Conservation (phyloP, 2,113 vertebrate genomes). For the Pelusios castaneus region DNA sequence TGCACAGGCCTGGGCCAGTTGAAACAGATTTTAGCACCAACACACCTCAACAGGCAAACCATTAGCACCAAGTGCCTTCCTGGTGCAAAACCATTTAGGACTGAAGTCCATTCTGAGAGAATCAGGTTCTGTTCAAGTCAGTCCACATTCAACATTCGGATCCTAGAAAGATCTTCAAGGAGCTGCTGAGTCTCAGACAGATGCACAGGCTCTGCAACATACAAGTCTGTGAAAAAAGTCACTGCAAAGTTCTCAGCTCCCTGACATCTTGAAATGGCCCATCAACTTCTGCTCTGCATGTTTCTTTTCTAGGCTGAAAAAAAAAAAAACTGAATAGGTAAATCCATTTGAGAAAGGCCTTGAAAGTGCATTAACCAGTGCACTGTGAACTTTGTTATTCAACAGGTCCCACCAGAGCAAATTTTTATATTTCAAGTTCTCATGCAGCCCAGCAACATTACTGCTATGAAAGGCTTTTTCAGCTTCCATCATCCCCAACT, state of each 20-base stretch:
- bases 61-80: not conserved
- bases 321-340: not conserved
- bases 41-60: not conserved
- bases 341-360: not conserved
- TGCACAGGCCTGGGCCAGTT: not conserved
- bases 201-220: not conserved
- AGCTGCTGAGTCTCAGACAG: not conserved
- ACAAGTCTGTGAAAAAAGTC: not conserved
- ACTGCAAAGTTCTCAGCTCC: not conserved
- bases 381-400: not conserved
- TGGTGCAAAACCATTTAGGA: not conserved
- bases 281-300: not conserved
- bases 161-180: not conserved
- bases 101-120: not conserved
- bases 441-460: not conserved
- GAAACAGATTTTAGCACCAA: conserved; percentile 25
- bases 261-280: not conserved
- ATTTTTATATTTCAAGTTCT: not conserved
- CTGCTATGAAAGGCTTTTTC: not conserved
- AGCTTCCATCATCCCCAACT: not conserved
- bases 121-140: not conserved
- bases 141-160: not conserved
- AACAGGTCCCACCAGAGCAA: not conserved
- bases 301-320: not conserved
- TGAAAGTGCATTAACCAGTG: not conserved